Percentiles rank a stretch among this genome's conserved stretches.
phyloP scores from a whole-genome alignment of 2,113 vertebrate genomes.

The Chaetura pelagica region DNA sequence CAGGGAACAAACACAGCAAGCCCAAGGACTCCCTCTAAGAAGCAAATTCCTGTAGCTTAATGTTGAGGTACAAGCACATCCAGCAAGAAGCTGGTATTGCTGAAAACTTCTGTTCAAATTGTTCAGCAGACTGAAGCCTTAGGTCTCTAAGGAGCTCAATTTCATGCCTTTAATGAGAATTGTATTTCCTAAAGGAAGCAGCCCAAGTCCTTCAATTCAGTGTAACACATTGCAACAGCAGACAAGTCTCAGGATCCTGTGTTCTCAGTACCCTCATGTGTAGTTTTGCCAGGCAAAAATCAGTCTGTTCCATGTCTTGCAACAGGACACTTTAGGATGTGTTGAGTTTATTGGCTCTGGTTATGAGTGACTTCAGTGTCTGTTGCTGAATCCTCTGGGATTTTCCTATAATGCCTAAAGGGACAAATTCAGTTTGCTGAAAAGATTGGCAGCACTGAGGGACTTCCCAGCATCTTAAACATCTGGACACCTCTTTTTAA shows the following conservation, averaged over 20 bases:
- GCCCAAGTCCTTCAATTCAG: background rate
- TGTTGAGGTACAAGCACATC: background rate
- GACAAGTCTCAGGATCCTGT: background rate
- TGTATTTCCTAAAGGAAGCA: slow-evolving; percentile 44
- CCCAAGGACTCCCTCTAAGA: background rate
- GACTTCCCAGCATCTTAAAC: background rate
- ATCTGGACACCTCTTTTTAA: background rate
- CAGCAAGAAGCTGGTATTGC: background rate
- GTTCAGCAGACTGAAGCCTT: background rate
- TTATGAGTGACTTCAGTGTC: background rate
- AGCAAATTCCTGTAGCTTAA: background rate
- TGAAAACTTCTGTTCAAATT: background rate
- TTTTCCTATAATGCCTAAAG: background rate
- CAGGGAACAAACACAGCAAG: background rate
- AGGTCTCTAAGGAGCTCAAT: slow-evolving; percentile 22
- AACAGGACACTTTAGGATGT: background rate
- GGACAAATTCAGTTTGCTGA: background rate
- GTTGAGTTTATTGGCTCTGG: background rate
- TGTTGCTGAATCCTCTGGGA: background rate
- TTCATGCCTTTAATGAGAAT: slow-evolving; percentile 33
- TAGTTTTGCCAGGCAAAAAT: background rate
- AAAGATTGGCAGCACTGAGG: background rate
- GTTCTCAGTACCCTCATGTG: background rate
- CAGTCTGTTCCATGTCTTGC: background rate
- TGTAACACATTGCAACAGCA: background rate